Evolutionary conservation across 2,113 vertebrate species (phyloP).

Genomic region (Gambusia affinis): DNA sequence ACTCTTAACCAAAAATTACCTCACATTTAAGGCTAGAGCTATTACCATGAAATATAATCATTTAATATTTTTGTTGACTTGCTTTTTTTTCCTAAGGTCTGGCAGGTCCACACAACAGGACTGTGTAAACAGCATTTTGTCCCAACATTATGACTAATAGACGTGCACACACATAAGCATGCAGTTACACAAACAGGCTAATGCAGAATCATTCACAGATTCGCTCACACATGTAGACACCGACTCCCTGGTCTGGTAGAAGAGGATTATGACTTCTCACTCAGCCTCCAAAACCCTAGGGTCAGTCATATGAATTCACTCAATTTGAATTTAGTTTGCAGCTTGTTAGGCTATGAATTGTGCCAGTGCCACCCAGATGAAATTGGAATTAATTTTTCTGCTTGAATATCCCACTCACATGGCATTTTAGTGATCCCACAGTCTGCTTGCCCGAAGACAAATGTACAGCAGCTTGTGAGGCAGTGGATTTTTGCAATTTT

Average conservation of each 20-base stretch:
- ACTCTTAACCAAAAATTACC: not conserved
- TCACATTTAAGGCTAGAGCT: not conserved
- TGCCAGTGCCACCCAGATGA: constrained; percentile 43
- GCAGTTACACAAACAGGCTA: not conserved
- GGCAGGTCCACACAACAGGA: not conserved
- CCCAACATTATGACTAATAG: constrained; percentile 26
- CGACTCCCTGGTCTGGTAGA: constrained; percentile 32
- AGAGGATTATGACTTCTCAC: constrained; percentile 48
- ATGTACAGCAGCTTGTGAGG: constrained; percentile 35
- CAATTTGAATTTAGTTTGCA: constrained; percentile 51
- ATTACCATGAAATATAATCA: constrained; percentile 1
- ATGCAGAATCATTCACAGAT: constrained; percentile 15
- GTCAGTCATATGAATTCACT: constrained; percentile 46
- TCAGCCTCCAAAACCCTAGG: constrained; percentile 40
- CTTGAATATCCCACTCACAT: constrained; percentile 37
- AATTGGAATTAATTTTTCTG: constrained; percentile 44
- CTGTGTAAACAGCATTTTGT: constrained; percentile 15
- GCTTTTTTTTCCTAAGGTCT: not conserved
- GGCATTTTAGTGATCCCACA: constrained; percentile 16
- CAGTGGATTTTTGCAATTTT: constrained; percentile 16
- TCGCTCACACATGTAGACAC: constrained; percentile 31
- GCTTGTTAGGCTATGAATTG: constrained; percentile 41
- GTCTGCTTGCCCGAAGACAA: constrained; percentile 33
- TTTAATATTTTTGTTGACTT: constrained; percentile 12
- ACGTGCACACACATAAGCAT: not conserved